These are phyloP conservation scores for Enteromius viviparus DNA, from an alignment of 2,797 vertebrate genomes.

Conservation along the genomic window DNA sequence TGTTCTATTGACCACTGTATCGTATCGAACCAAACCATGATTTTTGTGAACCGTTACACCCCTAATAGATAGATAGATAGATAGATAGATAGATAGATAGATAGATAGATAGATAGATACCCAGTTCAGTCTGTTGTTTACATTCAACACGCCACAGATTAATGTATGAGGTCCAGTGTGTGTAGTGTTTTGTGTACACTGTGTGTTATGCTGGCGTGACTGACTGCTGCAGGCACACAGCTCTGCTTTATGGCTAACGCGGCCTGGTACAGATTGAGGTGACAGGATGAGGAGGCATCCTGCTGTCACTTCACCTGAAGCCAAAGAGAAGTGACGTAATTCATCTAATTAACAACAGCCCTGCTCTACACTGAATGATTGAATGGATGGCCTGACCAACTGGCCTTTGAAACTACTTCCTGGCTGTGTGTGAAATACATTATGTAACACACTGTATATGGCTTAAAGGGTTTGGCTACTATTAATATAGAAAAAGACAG, in stretches of 20 bases:
- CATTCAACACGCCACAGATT: slow-evolving; percentile 13
- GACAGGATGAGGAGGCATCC: slow-evolving; percentile 20
- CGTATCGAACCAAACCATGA: too few species aligned
- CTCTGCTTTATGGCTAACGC: background rate
- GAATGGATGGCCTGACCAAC: background rate
- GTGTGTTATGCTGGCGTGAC: slow-evolving; percentile 14
- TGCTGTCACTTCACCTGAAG: slow-evolving; percentile 43
- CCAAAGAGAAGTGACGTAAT: slow-evolving; percentile 19
- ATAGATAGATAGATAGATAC: background rate
- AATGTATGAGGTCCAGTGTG: background rate
- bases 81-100: background rate
- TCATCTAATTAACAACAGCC: slow-evolving; percentile 47
- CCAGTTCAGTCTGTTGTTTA: slow-evolving; percentile 18
- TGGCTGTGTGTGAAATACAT: background rate
- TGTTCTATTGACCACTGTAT: too few species aligned
- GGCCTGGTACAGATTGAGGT: slow-evolving; percentile 22
- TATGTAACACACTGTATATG: background rate
- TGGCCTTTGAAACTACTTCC: background rate
- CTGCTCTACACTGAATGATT: background rate
- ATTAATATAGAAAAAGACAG: background rate
- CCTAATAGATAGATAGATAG: background rate
- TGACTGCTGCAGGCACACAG: background rate
- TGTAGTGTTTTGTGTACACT: slow-evolving; percentile 24
- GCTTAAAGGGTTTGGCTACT: background rate
- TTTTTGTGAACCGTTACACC: too few species aligned